A percentile compares a stretch with the other conserved stretches of the same genome.
phyloP scores from a whole-genome alignment of 2,797 vertebrate genomes.

The Pipistrellus nathusii region DNA sequence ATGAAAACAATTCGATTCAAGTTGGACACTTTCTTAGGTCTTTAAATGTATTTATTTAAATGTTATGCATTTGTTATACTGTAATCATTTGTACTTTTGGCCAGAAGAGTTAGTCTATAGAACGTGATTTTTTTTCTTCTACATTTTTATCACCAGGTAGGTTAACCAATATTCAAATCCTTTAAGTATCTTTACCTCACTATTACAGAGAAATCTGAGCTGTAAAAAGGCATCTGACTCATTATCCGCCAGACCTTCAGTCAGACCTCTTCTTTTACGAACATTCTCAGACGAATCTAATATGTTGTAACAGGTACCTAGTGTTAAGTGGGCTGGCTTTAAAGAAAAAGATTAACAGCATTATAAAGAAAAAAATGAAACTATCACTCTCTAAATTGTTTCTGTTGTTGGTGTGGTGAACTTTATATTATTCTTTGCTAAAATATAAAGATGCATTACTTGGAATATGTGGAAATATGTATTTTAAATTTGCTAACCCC shows the following conservation, averaged over 20 bases:
- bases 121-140: slow-evolving; percentile 65
- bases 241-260: slow-evolving; percentile 93
- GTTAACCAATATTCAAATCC: slow-evolving; percentile 76
- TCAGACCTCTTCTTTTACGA: slow-evolving; percentile 99
- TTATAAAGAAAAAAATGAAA: slow-evolving; percentile 86
- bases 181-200: slow-evolving; percentile 92
- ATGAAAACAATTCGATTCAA: slow-evolving; percentile 41
- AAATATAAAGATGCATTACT: slow-evolving; percentile 86
- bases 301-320: slow-evolving; percentile 97
- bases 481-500: background rate
- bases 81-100: slow-evolving; percentile 67
- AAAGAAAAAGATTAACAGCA: slow-evolving; percentile 86
- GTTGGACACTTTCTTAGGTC: slow-evolving; percentile 61
- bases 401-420: slow-evolving; percentile 85
- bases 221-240: slow-evolving; percentile 90
- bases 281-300: slow-evolving; percentile 99
- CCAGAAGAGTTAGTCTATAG: slow-evolving; percentile 66
- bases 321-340: slow-evolving; percentile 84
- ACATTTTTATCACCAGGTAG: slow-evolving; percentile 38
- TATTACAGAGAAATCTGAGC: slow-evolving; percentile 94
- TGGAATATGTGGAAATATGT: slow-evolving; percentile 83
- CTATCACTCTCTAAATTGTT: slow-evolving; percentile 84
- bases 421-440: slow-evolving; percentile 81
- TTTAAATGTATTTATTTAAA: slow-evolving; percentile 71
- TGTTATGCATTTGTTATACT: slow-evolving; percentile 67